Evolutionary conservation across 1,140 invertebrate species (phyloP).

Genomic region (Pemphigus obesinymphae): DNA sequence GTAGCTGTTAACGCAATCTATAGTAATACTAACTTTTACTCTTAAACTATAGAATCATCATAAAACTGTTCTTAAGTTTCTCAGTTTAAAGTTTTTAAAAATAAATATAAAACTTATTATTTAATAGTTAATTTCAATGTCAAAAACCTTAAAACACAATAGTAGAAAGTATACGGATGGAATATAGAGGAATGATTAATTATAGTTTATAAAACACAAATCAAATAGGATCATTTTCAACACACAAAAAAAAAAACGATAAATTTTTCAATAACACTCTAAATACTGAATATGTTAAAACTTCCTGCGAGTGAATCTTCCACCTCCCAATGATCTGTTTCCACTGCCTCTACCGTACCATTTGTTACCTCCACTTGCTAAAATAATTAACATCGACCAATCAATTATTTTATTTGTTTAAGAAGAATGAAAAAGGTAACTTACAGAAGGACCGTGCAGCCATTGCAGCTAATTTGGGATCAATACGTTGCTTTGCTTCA

Average conservation of each 20-base stretch:
- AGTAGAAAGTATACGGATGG: neutral
- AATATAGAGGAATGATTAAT: slow-evolving; percentile 38
- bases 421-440: too few species aligned
- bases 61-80: neutral
- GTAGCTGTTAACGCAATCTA: too few species aligned
- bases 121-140: slow-evolving; percentile 11
- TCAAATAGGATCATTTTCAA: neutral
- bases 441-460: slow-evolving; percentile 20
- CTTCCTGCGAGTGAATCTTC: slow-evolving; percentile 16
- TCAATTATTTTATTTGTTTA: too few species aligned
- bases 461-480: slow-evolving; percentile 52
- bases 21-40: too few species aligned
- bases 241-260: neutral
- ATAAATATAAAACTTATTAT: slow-evolving; percentile 28
- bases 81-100: neutral
- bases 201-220: slow-evolving; percentile 24
- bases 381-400: too few species aligned
- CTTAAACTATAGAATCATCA: neutral
- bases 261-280: slow-evolving; percentile 13
- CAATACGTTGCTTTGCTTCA: slow-evolving; percentile 86
- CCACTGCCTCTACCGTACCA: slow-evolving; percentile 20
- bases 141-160: slow-evolving; percentile 24
- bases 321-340: slow-evolving; percentile 21
- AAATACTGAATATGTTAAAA: slow-evolving; percentile 10
- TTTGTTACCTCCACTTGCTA: slow-evolving; percentile 16